Conservation (phyloP, 1,140 invertebrate genomes). For the Lineus longissimus region DNA sequence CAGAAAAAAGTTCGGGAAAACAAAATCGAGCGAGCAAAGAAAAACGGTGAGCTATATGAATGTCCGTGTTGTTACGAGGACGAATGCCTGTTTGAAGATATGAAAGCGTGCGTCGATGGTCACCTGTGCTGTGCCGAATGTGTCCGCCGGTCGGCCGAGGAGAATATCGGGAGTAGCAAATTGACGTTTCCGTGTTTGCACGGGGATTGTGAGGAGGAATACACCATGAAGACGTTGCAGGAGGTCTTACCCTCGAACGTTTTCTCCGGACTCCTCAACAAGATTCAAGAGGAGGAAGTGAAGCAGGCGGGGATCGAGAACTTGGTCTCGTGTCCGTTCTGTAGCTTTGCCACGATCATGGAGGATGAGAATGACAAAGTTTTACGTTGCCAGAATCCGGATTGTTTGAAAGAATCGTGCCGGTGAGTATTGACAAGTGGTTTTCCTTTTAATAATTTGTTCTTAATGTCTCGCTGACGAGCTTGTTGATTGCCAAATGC, state of each 20-base stretch:
- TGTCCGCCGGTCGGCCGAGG: conserved; percentile 55
- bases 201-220: conserved; percentile 33
- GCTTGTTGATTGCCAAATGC: not conserved
- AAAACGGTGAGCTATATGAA: conserved; percentile 43
- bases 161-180: conserved; percentile 58
- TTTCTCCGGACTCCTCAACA: conserved; percentile 58
- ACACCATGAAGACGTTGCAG: conserved; percentile 38
- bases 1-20: conserved; percentile 12
- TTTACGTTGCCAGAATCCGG: conserved; percentile 64
- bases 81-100: conserved; percentile 61
- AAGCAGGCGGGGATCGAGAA: conserved; percentile 61
- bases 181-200: conserved; percentile 57
- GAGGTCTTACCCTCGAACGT: conserved; percentile 55
- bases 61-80: conserved; percentile 64
- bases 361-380: conserved; percentile 60
- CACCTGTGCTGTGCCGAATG: conserved; percentile 64
- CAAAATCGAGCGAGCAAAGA: conserved; percentile 42
- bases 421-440: conserved; percentile 47
- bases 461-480: not conserved
- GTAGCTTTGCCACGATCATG: conserved; percentile 63
- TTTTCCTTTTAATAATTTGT: no score
- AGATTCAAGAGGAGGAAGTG: conserved; percentile 61
- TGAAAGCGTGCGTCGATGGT: conserved; percentile 57
- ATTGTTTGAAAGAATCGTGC: conserved; percentile 66
- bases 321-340: conserved; percentile 64